Conservation (phyloP, 2,113 vertebrate species). For the Aphyosemion australe region DNA sequence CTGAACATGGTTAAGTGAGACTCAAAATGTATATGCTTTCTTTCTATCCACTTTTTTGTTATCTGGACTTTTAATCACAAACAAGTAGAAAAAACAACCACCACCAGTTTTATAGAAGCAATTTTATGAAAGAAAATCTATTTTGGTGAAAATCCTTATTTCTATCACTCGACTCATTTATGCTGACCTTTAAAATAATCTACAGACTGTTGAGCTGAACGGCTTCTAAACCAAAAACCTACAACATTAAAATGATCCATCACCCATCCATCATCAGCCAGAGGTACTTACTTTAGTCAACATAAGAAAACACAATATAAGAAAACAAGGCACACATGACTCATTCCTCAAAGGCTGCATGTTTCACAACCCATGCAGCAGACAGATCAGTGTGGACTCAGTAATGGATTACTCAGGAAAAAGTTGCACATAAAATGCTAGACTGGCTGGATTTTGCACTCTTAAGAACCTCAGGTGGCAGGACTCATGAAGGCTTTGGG, state of each 20-base stretch:
- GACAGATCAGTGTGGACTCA: constrained; percentile 36
- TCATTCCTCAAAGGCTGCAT: constrained; percentile 18
- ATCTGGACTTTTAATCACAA: too few relatives aligned
- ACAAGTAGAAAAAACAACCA: not conserved
- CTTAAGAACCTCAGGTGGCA: constrained; percentile 48
- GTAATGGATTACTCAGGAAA: constrained; percentile 39
- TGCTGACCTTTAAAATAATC: too few relatives aligned
- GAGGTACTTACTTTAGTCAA: not conserved
- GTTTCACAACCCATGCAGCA: constrained; percentile 28
- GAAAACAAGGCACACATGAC: too few relatives aligned
- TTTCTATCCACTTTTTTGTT: too few relatives aligned
- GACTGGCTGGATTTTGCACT: constrained; percentile 54
- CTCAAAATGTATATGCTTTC: too few relatives aligned
- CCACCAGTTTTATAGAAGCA: not conserved
- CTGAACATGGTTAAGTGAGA: too few relatives aligned
- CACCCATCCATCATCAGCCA: not conserved
- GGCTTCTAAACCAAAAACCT: not conserved
- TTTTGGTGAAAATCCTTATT: not conserved
- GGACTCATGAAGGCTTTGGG: constrained; percentile 39
- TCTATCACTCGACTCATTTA: too few relatives aligned
- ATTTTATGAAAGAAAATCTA: not conserved
- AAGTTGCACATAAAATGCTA: constrained; percentile 28
- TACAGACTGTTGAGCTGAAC: not conserved
- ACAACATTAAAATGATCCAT: not conserved
- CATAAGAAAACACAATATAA: not conserved